Base-by-base conservation (phyloP, 2,797 vertebrate species). In the Muscicapa striata region DNA sequence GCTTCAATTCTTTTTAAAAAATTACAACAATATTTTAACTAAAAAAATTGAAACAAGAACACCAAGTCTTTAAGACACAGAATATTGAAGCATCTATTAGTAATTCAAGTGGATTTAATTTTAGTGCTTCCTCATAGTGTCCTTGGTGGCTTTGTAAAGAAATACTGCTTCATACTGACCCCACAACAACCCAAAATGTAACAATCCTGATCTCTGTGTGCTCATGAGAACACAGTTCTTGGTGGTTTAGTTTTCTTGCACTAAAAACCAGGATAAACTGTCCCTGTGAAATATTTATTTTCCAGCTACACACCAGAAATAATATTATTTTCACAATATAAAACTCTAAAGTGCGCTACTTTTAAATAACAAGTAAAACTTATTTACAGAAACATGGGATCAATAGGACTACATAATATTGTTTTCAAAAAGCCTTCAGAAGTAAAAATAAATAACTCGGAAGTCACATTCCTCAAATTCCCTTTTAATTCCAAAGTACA, bases 401-500 rank as follows among this genome's bases (percentile, higher is more conserved):
- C 87, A 89, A 78, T 40, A 75, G 49, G 85, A 45, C 79, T 52
- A 87, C 73, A 63, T 89, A 94, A 94, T 62, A 92, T 40, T 83
- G 88, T 87, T 96, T 95, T 84, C 66, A 90, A 83, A 95, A 93
- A 87, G 83, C 57, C 85, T 68, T 94, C 90, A 93, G 93, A 96
- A 95, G 70, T 67, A 94, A 97, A 97, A 95, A 97, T 84, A 96
- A 97, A 84, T 91, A 93, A 93, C 89, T 93, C 92, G 52, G 89
- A 89, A 96, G 75, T 95, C 79, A 95, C 94, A 99, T 99, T 99
- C 98, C 97, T 98, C 95, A 98, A 97, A 99, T 99, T 98, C 98
- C 98, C 97, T 91, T 93, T 97, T 99, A 99, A 99, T 98, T 98
- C 98, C 98, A 97, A 98, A 98, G 93, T 80, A 98, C 97, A 99